Evolutionary conservation across 2,888 invertebrate species (phyloP), one percentile per base, ranked within the genome.

Genomic region (Seira sanloemensis): DNA sequence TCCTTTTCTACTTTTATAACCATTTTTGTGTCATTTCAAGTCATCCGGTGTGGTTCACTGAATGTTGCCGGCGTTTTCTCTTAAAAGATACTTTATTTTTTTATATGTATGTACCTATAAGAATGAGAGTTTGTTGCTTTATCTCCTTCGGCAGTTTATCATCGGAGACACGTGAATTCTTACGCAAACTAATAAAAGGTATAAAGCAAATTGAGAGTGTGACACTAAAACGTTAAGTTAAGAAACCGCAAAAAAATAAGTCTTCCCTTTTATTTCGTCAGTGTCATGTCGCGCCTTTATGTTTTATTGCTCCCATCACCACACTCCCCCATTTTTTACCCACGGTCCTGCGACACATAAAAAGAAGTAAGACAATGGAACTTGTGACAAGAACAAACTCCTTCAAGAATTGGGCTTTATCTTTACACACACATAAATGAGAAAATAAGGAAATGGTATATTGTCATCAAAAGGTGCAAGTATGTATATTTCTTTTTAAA

Each of bases 1-100:
- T 83, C 77, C 73, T 78, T 71, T 72, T 77, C 24, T 37, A 19
- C 71, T 65, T 75, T 81, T 27, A 9, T 62, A 4, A 16, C 21
- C 2, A 7, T 50, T 18, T 62, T 4, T 66, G 76, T 76, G 81
- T 76, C 66, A 71, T 74, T 65, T 21, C 21, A 16, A 1, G 73
- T 58, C 68, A 26, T n/a, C 71, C 37, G 25, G 46, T 46, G 16
- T 9, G 50, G n/a, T 50, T n/a, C n/a, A n/a, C 50, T 50, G 16
- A 50, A 50, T 50, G n/a, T n/a, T n/a, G n/a, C n/a, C n/a, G n/a
- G n/a, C n/a, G n/a, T n/a, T n/a, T n/a, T n/a, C n/a, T n/a, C n/a
- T n/a, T n/a, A n/a, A n/a, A n/a, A n/a, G n/a, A n/a, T 37, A 4
- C 37, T 37, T 37, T 37, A 12, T 37, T 37, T 37, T 37, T 37